Evolutionary conservation across 2,888 invertebrate species (phyloP).

Genomic region (Saturnia japonica): DNA sequence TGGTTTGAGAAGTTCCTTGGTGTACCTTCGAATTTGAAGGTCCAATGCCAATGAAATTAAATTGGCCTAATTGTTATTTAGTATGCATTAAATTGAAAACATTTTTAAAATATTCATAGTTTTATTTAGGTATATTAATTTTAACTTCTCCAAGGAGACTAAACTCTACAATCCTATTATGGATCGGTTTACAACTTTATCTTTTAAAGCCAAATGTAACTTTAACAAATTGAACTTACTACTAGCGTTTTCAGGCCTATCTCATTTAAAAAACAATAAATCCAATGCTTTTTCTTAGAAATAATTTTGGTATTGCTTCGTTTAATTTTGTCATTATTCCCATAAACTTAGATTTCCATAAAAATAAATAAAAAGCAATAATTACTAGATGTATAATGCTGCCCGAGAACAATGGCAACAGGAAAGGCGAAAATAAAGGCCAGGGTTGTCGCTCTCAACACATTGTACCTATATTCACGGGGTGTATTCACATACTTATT

Average conservation of each 20-base stretch:
- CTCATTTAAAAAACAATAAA: background rate
- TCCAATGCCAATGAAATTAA: too few species aligned
- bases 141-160: too few species aligned
- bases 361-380: background rate
- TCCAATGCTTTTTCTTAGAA: background rate
- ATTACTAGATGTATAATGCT: slow-evolving; percentile 31
- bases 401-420: slow-evolving; percentile 61
- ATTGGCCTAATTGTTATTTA: too few species aligned
- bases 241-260: background rate
- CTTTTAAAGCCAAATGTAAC: too few species aligned
- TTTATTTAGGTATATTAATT: too few species aligned
- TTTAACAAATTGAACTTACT: too few species aligned
- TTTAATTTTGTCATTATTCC: background rate
- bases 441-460: slow-evolving; percentile 55
- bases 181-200: too few species aligned
- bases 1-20: too few species aligned
- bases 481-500: slow-evolving; percentile 64
- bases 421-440: slow-evolving; percentile 74
- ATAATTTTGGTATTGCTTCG: background rate
- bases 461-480: slow-evolving; percentile 75
- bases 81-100: too few species aligned
- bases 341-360: background rate
- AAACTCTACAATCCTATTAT: too few species aligned
- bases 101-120: too few species aligned
- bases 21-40: too few species aligned